Evolutionary conservation across 2,113 vertebrate species (phyloP).

Genomic region (Lucifuga dentata): DNA sequence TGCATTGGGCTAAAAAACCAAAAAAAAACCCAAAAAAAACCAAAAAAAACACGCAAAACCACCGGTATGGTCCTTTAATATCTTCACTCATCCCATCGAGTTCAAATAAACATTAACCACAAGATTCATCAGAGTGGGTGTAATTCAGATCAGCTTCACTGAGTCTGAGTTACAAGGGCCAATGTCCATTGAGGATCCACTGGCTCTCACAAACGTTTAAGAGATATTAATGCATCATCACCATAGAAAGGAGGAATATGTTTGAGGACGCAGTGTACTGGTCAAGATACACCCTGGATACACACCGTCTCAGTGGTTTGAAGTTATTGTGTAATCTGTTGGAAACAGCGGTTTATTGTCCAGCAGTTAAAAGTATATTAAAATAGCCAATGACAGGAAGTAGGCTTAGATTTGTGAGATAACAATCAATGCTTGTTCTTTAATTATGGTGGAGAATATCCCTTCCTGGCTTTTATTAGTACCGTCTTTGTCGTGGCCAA

Average conservation of each 20-base stretch:
- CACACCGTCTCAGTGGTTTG: slow-evolving; percentile 29
- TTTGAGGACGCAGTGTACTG: neutral
- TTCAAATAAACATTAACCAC: slow-evolving; percentile 22
- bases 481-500: no score
- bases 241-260: neutral
- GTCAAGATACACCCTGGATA: neutral
- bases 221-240: slow-evolving; percentile 57
- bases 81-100: neutral
- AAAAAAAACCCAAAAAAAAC: no score
- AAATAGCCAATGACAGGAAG: no score
- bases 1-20: no score
- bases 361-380: no score
- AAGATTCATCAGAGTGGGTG: slow-evolving; percentile 46
- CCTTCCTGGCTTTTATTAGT: neutral
- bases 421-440: neutral
- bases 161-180: slow-evolving; percentile 38
- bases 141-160: slow-evolving; percentile 53
- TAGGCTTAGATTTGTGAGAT: neutral
- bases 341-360: slow-evolving; percentile 19
- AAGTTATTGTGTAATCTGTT: slow-evolving; percentile 58
- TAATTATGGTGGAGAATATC: no score
- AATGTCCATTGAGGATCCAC: slow-evolving; percentile 36
- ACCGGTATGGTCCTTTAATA: no score
- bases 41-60: no score
- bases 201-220: slow-evolving; percentile 6